A percentile compares a stretch with the other conserved stretches of the same genome.
phyloP scores from a whole-genome alignment of 2,113 vertebrate species.

The Cettia cetti region DNA sequence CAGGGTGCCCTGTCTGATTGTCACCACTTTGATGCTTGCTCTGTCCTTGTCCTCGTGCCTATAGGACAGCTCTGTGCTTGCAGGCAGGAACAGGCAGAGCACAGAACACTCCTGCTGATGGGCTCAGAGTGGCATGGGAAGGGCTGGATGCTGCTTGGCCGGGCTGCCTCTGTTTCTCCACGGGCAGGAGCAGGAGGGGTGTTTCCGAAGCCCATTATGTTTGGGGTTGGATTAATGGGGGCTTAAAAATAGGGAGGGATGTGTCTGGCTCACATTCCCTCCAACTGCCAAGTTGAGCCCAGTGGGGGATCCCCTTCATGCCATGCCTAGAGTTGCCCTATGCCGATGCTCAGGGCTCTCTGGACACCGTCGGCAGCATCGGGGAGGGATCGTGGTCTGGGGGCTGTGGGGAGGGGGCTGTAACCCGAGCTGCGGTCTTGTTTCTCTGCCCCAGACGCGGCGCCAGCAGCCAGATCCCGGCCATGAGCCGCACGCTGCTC shows the following conservation, averaged over 20 bases:
- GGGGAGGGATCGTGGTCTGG: not conserved
- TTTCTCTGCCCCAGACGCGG: not conserved
- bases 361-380: accelerated
- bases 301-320: accelerated
- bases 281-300: not conserved
- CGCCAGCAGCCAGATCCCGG: not conserved
- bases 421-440: constrained; percentile 35
- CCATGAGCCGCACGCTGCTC: constrained; percentile 2
- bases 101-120: not conserved
- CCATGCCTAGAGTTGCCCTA: accelerated
- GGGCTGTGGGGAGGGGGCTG: not conserved
- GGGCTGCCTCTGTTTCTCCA: not conserved
- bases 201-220: accelerated
- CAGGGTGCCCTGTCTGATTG: not conserved
- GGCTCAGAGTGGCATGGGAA: not conserved
- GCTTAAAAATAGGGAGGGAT: not conserved
- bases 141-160: not conserved
- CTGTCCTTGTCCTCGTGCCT: not conserved
- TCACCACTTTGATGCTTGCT: accelerated
- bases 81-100: not conserved
- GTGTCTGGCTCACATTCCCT: not conserved
- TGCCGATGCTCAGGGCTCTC: not conserved
- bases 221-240: not conserved
- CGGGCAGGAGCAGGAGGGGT: not conserved
- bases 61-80: not conserved